Evolutionary conservation across 2,888 invertebrate genomes (phyloP).

Genomic region (Dendrolimus houi): DNA sequence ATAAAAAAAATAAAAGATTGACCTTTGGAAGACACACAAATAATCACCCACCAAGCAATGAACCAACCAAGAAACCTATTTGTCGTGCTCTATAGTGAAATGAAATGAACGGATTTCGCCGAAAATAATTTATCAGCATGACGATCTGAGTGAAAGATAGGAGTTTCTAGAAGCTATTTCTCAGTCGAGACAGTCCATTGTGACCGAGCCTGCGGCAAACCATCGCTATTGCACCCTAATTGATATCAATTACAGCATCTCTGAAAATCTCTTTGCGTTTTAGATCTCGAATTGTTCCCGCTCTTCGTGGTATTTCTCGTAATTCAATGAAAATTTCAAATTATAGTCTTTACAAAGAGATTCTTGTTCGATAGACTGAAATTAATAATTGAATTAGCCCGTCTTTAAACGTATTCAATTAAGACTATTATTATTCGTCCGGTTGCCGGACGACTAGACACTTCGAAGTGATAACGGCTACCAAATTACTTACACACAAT

Average conservation of each 20-base stretch:
- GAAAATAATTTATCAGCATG: constrained; percentile 41
- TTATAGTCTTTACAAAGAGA: neutral
- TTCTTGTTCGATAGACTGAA: neutral
- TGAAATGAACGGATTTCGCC: constrained; percentile 15
- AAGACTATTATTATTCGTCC: neutral
- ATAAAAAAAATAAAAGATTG: no score
- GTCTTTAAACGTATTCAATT: neutral
- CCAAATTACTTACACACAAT: no score
- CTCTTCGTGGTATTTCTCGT: constrained; percentile 21
- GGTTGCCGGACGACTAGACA: no score
- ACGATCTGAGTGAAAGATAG: constrained; percentile 22
- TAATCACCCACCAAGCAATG: no score
- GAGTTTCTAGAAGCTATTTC: constrained; percentile 26
- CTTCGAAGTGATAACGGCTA: no score
- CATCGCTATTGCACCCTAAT: constrained; percentile 46
- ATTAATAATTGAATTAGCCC: neutral
- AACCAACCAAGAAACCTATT: no score
- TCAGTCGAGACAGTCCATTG: constrained; percentile 42
- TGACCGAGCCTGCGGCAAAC: constrained; percentile 33
- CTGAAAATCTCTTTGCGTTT: constrained; percentile 43
- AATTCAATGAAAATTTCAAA: constrained; percentile 31
- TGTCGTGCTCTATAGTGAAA: neutral
- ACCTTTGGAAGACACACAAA: no score
- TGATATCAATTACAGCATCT: constrained; percentile 62
- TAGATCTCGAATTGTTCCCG: constrained; percentile 32